Evolutionary conservation across 1,140 invertebrate species (phyloP), one percentile per base, ranked within the genome.

Genomic region (Spodoptera frugiperda): DNA sequence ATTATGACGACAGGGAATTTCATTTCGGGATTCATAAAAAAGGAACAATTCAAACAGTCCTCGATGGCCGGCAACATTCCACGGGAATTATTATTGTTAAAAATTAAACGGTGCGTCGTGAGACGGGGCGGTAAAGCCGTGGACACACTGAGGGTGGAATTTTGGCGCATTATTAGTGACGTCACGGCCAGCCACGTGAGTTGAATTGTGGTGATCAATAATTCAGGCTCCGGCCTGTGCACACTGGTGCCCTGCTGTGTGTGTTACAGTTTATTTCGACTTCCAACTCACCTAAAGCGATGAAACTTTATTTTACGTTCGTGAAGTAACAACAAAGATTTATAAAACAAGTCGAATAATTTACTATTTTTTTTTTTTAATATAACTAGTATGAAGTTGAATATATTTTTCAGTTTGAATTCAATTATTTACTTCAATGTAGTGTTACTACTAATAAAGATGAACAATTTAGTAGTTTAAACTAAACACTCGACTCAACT

Each of bases 141-240:
- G 44, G 17, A 14, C 44, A 67, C 44, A 67, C 63, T 39, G 19
- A 14, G 4, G 17, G 17, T 17, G n/a, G 63, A 61, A 44, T 15
- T 63, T 49, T 73, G 46, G 61, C 30, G 44, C n/a, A 46, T 54
- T 53, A 73, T 73, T 73, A 57, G 48, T 55, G 73, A 76, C 59
- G 61, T 65, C 73, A 55, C 59, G 48, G 8, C 12, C n/a, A 25
- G 25, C 67, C 49, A 33, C 67, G 67, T 70, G 67, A 53, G 54
- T 19, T 17, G 71, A 73, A 73, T 73, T 46, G 19, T 51, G 30
- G 48, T 61, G 67, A 76, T 76, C 73, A 67, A 76, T 76, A 76
- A 67, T 48, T 30, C 39, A 71, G 59, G 46, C 49, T 57, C 54
- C 54, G 71, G 39, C 11, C 73, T 2, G 33, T 30, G 48, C 48